Percentiles rank a stretch among this genome's conserved stretches.
These are phyloP conservation scores for Marmota flaviventris DNA, from an alignment of 2,113 vertebrate species.

Conservation along the genomic window DNA sequence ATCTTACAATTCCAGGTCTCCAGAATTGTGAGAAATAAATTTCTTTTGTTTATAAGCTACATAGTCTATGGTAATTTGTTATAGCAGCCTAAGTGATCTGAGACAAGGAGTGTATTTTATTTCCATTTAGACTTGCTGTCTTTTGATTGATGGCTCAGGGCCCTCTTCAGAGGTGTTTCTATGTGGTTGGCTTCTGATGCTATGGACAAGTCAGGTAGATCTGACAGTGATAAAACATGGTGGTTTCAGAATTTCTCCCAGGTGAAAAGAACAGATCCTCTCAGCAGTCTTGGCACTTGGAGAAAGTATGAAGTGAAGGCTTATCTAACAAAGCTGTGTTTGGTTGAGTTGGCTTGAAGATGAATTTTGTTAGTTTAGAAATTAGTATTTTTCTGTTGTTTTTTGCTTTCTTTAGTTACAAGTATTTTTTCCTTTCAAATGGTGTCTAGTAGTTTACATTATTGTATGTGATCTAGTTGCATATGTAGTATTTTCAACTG, in stretches of 20 bases:
- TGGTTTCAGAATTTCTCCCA: neutral
- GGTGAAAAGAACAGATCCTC: neutral
- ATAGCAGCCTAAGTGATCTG: neutral
- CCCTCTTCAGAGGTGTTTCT: slow-evolving; percentile 31
- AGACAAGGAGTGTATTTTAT: neutral
- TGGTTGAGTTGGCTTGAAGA: neutral
- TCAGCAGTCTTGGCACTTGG: neutral
- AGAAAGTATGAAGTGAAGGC: neutral
- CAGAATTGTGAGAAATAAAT: neutral
- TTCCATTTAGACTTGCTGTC: slow-evolving; percentile 19
- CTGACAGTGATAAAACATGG: neutral
- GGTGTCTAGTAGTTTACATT: neutral
- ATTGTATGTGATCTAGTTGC: neutral
- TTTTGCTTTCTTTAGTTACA: slow-evolving; percentile 31
- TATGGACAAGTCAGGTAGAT: neutral
- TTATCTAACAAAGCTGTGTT: neutral
- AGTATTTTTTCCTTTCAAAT: slow-evolving; percentile 23
- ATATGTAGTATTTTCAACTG: neutral
- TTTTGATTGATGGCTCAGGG: slow-evolving; percentile 1
- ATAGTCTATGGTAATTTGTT: neutral
- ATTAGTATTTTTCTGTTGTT: neutral
- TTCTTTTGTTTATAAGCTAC: neutral
- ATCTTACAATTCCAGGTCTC: neutral
- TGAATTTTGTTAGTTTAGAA: slow-evolving; percentile 28
- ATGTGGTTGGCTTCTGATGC: neutral